Percentiles rank a stretch among this genome's conserved stretches.
Evolutionary conservation across 2,797 vertebrate species (phyloP).

Genomic region (Falco biarmicus): DNA sequence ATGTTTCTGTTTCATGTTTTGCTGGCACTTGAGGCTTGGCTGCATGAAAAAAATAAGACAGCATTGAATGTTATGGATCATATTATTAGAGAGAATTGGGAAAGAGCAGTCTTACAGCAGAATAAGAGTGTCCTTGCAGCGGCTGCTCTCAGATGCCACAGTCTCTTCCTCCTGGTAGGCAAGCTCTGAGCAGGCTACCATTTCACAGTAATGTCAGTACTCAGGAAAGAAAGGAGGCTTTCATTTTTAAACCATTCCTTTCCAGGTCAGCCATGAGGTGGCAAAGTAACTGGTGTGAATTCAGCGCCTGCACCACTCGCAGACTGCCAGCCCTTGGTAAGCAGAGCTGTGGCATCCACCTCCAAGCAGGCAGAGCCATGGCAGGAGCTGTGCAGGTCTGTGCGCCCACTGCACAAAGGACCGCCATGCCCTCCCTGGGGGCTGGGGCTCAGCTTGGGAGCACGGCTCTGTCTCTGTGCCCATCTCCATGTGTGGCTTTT

Average conservation of each 20-base stretch:
- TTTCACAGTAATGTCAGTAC: background rate
- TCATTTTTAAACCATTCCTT: background rate
- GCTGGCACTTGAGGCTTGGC: background rate
- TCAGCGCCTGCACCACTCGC: background rate
- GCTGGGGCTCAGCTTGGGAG: background rate
- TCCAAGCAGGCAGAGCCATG: background rate
- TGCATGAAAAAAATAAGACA: background rate
- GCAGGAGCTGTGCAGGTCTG: background rate
- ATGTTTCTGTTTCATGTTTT: background rate
- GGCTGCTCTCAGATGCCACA: background rate
- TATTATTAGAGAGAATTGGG: background rate
- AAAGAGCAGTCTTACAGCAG: background rate
- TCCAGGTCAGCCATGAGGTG: background rate
- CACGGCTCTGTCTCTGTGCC: accelerated
- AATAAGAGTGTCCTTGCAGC: background rate
- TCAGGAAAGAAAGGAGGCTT: background rate
- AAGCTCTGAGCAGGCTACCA: background rate
- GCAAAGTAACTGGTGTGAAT: background rate
- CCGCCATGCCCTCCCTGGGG: accelerated
- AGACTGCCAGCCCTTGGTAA: background rate
- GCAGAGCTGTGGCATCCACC: background rate
- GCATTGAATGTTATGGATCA: background rate
- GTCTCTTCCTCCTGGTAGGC: background rate
- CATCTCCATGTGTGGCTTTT: background rate
- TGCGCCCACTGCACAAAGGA: background rate